Conservation (phyloP, 1,140 invertebrate genomes). For the Halyomorpha halys region DNA sequence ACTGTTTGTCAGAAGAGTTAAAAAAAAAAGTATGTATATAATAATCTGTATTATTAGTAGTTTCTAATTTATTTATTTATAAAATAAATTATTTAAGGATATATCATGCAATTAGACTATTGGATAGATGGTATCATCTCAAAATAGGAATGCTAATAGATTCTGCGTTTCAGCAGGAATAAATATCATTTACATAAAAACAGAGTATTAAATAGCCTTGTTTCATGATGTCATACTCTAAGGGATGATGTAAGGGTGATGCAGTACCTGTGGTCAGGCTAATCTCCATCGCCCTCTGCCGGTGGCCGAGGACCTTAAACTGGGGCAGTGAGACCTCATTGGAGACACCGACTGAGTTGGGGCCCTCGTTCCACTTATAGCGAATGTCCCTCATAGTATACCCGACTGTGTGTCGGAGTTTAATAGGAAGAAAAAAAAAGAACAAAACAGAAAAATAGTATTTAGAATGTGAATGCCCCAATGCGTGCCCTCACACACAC, state of each 20-base stretch:
- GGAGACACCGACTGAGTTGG: conserved; percentile 82
- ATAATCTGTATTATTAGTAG: not conserved
- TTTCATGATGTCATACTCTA: not conserved
- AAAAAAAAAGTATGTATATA: not conserved
- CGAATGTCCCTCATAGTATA: conserved; percentile 95
- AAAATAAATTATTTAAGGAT: too few species aligned
- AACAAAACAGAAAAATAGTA: not conserved
- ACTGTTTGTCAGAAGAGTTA: too few species aligned
- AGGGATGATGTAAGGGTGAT: conserved; percentile 31
- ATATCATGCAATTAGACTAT: too few species aligned
- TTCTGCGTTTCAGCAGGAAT: too few species aligned
- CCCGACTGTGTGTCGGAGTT: conserved; percentile 57
- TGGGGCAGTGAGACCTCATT: conserved; percentile 87
- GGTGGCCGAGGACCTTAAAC: conserved; percentile 85
- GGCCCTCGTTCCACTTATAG: conserved; percentile 89
- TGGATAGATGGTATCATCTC: too few species aligned
- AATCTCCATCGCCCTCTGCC: conserved; percentile 81
- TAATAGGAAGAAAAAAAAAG: conserved; percentile 3
- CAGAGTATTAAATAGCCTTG: not conserved
- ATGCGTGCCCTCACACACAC: conserved; percentile 23
- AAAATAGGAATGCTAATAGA: too few species aligned
- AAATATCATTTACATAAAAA: too few species aligned
- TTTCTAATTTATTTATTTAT: too few species aligned
- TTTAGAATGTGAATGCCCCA: not conserved
- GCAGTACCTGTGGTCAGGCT: conserved; percentile 80